Conservation (phyloP, 2,888 invertebrate species). For the Eulithis testata region DNA sequence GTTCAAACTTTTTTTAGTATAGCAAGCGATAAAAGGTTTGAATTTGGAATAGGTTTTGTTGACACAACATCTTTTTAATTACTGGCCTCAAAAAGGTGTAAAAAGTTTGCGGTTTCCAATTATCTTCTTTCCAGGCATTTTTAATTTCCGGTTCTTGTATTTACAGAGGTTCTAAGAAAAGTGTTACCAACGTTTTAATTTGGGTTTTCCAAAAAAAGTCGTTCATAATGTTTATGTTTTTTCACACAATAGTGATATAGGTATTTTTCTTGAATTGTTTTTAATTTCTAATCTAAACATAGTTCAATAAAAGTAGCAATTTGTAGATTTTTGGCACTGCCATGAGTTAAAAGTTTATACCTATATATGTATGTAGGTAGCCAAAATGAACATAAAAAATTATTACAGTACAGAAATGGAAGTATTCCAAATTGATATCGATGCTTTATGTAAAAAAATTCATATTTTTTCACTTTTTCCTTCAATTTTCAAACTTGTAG, state of each 20-base stretch:
- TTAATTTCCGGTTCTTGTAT: constrained; percentile 65
- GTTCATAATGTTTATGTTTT: neutral
- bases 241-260: no score
- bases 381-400: no score
- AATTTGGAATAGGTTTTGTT: no score
- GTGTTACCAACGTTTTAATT: constrained; percentile 5
- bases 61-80: constrained; percentile 15
- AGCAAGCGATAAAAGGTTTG: no score
- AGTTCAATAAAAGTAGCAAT: neutral
- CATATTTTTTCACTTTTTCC: no score
- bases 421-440: no score
- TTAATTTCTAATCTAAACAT: neutral
- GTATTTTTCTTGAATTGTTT: neutral
- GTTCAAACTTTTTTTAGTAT: no score
- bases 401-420: no score
- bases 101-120: constrained; percentile 44
- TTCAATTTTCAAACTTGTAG: no score
- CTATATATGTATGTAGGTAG: no score
- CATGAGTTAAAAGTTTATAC: no score
- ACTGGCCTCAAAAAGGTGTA: constrained; percentile 4
- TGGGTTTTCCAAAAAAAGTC: constrained; percentile 1
- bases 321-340: neutral
- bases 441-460: no score
- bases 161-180: constrained; percentile 14
- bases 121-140: constrained; percentile 58